These are phyloP conservation scores for Parnassius orleans DNA, from an alignment of 2,888 invertebrate genomes.

Conservation along the genomic window DNA sequence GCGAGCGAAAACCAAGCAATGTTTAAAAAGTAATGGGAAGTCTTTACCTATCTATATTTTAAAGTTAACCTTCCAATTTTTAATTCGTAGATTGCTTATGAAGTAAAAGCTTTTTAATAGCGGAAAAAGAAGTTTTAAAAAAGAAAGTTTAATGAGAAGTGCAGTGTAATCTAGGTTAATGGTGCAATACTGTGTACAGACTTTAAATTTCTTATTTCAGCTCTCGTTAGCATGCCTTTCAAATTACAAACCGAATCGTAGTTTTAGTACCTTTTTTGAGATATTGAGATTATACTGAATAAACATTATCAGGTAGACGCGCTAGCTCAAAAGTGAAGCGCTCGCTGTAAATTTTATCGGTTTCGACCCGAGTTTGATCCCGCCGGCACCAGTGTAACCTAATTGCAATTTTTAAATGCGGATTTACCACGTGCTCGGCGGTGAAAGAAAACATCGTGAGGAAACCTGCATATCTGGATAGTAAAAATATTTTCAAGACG, in stretches of 20 bases:
- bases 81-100: slow-evolving; percentile 15
- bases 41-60: not conserved
- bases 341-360: too few species aligned
- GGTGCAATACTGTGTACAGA: slow-evolving; percentile 11
- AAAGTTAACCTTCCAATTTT: not conserved
- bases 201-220: slow-evolving; percentile 26
- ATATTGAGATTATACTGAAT: not conserved
- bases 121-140: slow-evolving; percentile 12
- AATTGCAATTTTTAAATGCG: too few species aligned
- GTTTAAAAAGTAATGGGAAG: not conserved
- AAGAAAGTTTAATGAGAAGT: slow-evolving; percentile 22
- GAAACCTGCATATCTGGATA: too few species aligned
- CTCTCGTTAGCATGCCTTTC: slow-evolving; percentile 22
- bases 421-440: too few species aligned
- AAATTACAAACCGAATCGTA: slow-evolving; percentile 11
- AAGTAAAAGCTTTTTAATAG: slow-evolving; percentile 11
- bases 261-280: not conserved
- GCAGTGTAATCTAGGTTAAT: slow-evolving; percentile 24
- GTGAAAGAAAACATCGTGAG: too few species aligned
- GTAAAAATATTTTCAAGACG: too few species aligned
- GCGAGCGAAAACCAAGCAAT: not conserved
- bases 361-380: too few species aligned
- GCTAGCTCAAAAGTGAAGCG: too few species aligned
- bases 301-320: not conserved
- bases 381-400: too few species aligned